A percentile compares a stretch with the other conserved stretches of the same genome.
Conservation (phyloP, 2,113 vertebrate species). For the Geothlypis trichas region DNA sequence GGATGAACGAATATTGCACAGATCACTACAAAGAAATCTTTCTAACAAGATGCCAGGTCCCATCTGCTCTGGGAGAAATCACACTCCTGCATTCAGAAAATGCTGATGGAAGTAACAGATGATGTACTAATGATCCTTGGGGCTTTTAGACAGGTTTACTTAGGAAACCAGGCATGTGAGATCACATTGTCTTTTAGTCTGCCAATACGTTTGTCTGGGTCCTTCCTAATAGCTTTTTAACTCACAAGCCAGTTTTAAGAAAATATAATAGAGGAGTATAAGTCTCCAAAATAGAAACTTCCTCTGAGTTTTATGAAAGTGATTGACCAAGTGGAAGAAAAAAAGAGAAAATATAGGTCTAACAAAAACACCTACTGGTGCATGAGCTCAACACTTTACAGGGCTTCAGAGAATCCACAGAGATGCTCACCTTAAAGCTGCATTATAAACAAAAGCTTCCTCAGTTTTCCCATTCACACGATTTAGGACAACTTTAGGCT, state of each 20-base stretch:
- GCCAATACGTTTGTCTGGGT: neutral
- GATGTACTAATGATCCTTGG: conserved; percentile 5
- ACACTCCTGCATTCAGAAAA: conserved; percentile 12
- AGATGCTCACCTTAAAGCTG: neutral
- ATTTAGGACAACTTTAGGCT: neutral
- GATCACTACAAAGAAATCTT: conserved; percentile 26
- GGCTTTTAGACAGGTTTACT: conserved; percentile 30
- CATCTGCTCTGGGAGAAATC: conserved; percentile 28
- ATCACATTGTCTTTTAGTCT: conserved; percentile 18
- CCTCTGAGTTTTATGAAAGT: neutral
- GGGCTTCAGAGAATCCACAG: neutral
- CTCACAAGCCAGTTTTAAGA: neutral
- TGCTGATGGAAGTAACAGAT: conserved; percentile 49
- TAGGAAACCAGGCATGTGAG: conserved; percentile 47
- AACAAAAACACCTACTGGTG: neutral
- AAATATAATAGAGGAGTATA: neutral
- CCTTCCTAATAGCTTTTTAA: conserved; percentile 21
- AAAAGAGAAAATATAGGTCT: neutral
- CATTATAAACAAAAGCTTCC: neutral
- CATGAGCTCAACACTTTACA: neutral
- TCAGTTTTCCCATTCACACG: neutral
- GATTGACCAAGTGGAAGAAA: neutral
- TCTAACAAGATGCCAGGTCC: conserved; percentile 17
- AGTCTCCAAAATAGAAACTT: neutral
- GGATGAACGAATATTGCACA: neutral